Percentiles rank a stretch among this genome's conserved stretches.
These are phyloP conservation scores for Ooceraea biroi DNA, from an alignment of 1,140 invertebrate species.

Conservation along the genomic window DNA sequence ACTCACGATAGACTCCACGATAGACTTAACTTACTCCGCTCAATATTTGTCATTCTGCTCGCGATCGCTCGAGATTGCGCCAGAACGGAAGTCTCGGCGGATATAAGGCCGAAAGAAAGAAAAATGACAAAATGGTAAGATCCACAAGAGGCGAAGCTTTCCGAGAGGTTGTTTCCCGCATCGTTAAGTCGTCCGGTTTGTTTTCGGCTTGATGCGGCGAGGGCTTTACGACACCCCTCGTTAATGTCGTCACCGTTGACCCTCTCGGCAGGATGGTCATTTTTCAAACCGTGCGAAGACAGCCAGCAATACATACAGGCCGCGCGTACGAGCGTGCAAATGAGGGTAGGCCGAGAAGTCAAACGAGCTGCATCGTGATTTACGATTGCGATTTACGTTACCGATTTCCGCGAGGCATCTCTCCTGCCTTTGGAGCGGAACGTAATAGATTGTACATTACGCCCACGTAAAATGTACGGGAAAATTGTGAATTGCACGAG, in stretches of 20 bases:
- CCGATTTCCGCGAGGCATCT: background rate
- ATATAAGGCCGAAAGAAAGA: background rate
- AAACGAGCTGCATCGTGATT: slow-evolving; percentile 11
- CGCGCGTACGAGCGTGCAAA: background rate
- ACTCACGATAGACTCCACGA: background rate
- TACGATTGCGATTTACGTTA: slow-evolving; percentile 18
- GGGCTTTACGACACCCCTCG: background rate
- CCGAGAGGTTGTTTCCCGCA: background rate
- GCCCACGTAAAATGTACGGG: too few species aligned
- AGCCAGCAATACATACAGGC: background rate
- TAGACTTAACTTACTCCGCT: slow-evolving; percentile 16
- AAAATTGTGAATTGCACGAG: too few species aligned
- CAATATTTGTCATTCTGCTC: slow-evolving; percentile 37
- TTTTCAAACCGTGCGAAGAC: slow-evolving; percentile 1
- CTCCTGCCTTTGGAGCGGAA: background rate
- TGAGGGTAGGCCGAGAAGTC: background rate
- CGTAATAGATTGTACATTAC: slow-evolving; percentile 23
- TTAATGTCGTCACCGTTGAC: too few species aligned
- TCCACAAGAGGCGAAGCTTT: background rate
- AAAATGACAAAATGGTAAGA: background rate
- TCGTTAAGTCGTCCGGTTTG: background rate
- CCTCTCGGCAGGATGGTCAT: background rate
- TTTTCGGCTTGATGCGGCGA: background rate
- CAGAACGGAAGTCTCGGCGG: background rate
- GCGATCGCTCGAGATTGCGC: slow-evolving; percentile 19